phyloP scores from a whole-genome alignment of 2,888 invertebrate species.

The Agrochola macilenta region DNA sequence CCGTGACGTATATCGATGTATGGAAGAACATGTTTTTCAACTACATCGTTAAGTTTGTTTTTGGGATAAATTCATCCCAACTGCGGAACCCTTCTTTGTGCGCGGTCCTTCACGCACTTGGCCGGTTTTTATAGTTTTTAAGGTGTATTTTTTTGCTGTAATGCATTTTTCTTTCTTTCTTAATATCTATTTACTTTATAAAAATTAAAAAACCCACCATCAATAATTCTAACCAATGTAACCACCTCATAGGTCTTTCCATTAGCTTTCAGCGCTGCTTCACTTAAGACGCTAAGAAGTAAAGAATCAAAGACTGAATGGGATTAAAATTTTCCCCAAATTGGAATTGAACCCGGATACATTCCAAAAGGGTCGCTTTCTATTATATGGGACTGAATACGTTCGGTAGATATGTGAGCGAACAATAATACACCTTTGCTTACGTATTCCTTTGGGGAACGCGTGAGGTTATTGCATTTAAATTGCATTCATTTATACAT shows the following conservation, averaged over 20 bases:
- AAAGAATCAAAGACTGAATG: conserved; percentile 18
- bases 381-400: conserved; percentile 25
- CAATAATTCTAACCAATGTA: background rate
- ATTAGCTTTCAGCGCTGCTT: background rate
- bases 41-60: too few relatives aligned
- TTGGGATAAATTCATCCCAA: too few relatives aligned
- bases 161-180: too few relatives aligned
- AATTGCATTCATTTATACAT: conserved; percentile 13
- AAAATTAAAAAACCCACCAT: too few relatives aligned
- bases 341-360: conserved; percentile 27
- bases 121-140: too few relatives aligned
- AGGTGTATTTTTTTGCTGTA: too few relatives aligned
- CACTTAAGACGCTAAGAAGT: too few relatives aligned
- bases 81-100: too few relatives aligned
- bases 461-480: conserved; percentile 28
- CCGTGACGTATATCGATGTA: too few relatives aligned
- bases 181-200: background rate
- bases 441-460: conserved; percentile 28
- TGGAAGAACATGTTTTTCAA: too few relatives aligned
- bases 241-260: background rate
- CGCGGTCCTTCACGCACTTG: too few relatives aligned
- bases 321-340: conserved; percentile 21
- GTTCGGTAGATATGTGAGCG: conserved; percentile 7
- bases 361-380: conserved; percentile 19
- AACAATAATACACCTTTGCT: conserved; percentile 45